Evolutionary conservation across 2,888 invertebrate species (phyloP).

Genomic region (Diachrysia chrysitis): DNA sequence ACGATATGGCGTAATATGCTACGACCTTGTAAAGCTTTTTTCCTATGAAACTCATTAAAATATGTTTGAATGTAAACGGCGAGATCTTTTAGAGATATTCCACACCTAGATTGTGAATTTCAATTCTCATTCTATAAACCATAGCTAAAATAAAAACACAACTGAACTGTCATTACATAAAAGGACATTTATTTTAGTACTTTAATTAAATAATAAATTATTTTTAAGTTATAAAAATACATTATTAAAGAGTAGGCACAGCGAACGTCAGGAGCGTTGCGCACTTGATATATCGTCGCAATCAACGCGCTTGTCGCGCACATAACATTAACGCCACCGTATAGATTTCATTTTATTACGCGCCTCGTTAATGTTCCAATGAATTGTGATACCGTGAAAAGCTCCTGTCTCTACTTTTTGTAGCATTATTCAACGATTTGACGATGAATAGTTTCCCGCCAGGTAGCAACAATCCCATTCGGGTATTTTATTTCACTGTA

Average conservation of each 20-base stretch:
- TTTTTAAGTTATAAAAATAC: constrained; percentile 28
- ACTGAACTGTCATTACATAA: background rate
- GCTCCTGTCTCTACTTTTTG: constrained; percentile 23
- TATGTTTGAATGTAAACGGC: no score
- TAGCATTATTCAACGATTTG: background rate
- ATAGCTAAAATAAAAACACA: no score
- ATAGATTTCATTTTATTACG: constrained; percentile 76
- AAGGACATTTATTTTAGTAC: no score
- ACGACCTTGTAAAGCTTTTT: background rate
- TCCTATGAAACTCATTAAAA: no score
- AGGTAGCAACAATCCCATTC: background rate
- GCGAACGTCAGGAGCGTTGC: constrained; percentile 53
- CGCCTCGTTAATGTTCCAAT: constrained; percentile 63
- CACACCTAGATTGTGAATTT: no score
- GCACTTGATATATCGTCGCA: constrained; percentile 72
- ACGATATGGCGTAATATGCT: background rate
- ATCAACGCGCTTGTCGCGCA: constrained; percentile 69
- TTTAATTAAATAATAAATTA: constrained; percentile 13
- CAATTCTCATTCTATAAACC: no score
- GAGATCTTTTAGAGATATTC: no score
- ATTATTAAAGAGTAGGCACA: constrained; percentile 38
- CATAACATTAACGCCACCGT: constrained; percentile 65
- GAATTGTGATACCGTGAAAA: constrained; percentile 51
- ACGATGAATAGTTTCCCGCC: background rate
- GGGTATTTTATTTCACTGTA: background rate